A percentile compares a stretch with the other conserved stretches of the same genome.
Conservation (phyloP, 2,888 invertebrate species). For the Spicauda simplicius region DNA sequence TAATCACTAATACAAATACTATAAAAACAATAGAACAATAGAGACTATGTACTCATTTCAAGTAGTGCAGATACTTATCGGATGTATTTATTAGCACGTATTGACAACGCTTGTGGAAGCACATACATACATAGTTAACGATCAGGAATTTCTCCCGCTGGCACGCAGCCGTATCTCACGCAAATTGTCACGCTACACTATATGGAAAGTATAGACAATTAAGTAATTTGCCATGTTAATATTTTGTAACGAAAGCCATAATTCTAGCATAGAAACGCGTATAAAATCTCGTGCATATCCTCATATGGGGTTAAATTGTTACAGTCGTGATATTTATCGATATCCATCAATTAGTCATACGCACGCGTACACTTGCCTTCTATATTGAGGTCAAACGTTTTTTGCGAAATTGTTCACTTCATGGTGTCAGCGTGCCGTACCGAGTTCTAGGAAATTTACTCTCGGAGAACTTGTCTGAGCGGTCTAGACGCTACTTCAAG, state of each 20-base stretch:
- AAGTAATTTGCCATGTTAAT: constrained; percentile 40
- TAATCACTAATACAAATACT: too few relatives aligned
- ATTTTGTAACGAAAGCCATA: constrained; percentile 3
- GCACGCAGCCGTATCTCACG: constrained; percentile 62
- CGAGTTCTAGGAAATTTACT: constrained; percentile 51
- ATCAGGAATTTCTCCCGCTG: constrained; percentile 58
- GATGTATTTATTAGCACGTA: constrained; percentile 3
- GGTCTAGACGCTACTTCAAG: constrained; percentile 43
- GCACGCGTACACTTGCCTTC: constrained; percentile 24
- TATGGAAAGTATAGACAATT: constrained; percentile 52
- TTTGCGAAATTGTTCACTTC: constrained; percentile 44
- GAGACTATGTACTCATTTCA: not conserved
- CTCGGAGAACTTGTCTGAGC: constrained; percentile 53
- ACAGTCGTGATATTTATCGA: not conserved
- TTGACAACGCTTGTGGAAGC: constrained; percentile 4
- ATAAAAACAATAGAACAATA: not conserved
- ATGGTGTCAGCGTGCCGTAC: constrained; percentile 51
- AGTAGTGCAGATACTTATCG: not conserved
- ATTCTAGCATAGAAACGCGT: too few relatives aligned
- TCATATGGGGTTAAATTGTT: not conserved
- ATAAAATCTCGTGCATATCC: not conserved
- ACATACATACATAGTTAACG: constrained; percentile 20
- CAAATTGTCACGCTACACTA: constrained; percentile 58
- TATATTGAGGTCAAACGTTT: constrained; percentile 41
- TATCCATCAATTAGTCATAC: constrained; percentile 3